These are phyloP conservation scores for Sicus ferrugineus DNA, from an alignment of 2,888 invertebrate species.

Conservation along the genomic window DNA sequence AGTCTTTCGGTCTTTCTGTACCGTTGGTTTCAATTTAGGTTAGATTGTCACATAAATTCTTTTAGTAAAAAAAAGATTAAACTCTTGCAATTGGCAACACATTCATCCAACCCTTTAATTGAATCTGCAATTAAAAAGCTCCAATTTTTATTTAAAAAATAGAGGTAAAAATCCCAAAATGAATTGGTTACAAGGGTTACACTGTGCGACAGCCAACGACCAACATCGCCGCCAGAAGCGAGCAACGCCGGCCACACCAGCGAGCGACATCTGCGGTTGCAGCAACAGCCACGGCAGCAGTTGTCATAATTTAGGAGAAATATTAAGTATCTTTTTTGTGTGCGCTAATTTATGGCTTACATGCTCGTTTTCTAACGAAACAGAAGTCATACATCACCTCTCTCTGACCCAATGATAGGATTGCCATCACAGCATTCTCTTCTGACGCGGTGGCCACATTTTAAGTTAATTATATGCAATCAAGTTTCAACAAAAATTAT, in stretches of 20 bases:
- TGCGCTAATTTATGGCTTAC: neutral
- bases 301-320: conserved; percentile 47
- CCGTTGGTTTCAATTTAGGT: neutral
- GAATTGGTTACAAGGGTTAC: no score
- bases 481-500: conserved; percentile 42
- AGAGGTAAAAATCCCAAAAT: neutral
- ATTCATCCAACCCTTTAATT: neutral
- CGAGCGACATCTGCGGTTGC: neutral
- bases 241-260: neutral
- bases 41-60: conserved; percentile 6
- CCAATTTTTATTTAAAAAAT: neutral
- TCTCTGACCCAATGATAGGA: no score
- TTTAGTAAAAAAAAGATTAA: neutral
- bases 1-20: neutral
- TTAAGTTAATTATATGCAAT: conserved; percentile 52
- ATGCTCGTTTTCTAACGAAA: neutral
- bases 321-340: conserved; percentile 35
- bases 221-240: no score
- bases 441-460: conserved; percentile 27
- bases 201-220: neutral
- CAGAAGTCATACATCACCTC: neutral
- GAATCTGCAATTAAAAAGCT: neutral
- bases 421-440: no score
- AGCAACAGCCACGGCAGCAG: no score
- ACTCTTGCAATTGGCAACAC: neutral